Evolutionary conservation across 2,797 vertebrate genomes (phyloP).

Genomic region (Mico argentatus): DNA sequence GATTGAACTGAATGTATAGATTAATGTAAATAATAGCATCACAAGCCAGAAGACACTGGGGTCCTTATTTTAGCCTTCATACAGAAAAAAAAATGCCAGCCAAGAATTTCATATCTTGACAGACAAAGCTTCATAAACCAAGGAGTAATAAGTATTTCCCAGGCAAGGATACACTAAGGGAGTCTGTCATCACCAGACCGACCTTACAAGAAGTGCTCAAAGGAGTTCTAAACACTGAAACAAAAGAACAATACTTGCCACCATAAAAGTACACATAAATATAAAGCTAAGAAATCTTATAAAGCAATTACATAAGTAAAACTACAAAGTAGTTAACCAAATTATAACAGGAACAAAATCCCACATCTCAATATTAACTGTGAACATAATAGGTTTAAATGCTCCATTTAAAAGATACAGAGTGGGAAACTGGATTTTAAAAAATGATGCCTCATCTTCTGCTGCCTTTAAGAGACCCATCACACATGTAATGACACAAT

Average conservation of each 20-base stretch:
- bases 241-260: background rate
- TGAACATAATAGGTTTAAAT: background rate
- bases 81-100: too few relatives aligned
- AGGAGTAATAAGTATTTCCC: too few relatives aligned
- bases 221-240: background rate
- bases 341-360: background rate
- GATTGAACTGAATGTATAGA: background rate
- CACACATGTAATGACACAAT: too few relatives aligned
- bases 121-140: too few relatives aligned
- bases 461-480: too few relatives aligned
- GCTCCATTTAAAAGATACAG: background rate
- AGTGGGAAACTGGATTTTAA: too few relatives aligned
- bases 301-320: background rate
- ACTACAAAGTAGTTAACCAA: background rate
- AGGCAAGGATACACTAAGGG: background rate
- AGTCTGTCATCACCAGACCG: background rate
- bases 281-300: background rate
- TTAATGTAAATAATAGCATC: background rate
- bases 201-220: background rate
- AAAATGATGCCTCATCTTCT: too few relatives aligned
- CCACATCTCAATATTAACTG: background rate
- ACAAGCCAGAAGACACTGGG: too few relatives aligned
- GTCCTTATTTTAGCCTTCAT: too few relatives aligned
- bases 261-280: background rate
- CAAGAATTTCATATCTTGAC: too few relatives aligned